Percentiles rank a stretch among this genome's conserved stretches.
Conservation (phyloP, 2,797 vertebrate genomes). For the Periparus ater region DNA sequence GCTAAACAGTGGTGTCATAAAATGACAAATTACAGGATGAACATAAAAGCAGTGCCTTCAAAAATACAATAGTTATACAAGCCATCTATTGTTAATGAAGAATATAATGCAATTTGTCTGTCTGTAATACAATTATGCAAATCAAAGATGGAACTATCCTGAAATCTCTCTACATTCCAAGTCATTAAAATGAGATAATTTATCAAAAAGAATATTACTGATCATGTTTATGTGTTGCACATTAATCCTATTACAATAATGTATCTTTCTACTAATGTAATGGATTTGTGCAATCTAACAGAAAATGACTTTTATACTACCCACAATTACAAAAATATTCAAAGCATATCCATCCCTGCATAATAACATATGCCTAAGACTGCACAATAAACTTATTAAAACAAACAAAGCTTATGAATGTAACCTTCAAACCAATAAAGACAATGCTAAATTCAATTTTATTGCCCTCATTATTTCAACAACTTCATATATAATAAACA, state of each 20-base stretch:
- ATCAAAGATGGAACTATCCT: conserved; percentile 81
- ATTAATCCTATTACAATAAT: conserved; percentile 96
- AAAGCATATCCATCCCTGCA: conserved; percentile 83
- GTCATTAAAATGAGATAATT: conserved; percentile 92
- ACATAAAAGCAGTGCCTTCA: conserved; percentile 75
- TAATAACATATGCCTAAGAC: conserved; percentile 85
- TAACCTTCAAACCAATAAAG: conserved; percentile 86
- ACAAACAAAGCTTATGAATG: conserved; percentile 80
- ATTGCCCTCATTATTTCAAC: conserved; percentile 81
- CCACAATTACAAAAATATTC: conserved; percentile 94
- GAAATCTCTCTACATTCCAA: conserved; percentile 82
- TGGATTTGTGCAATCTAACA: conserved; percentile 99
- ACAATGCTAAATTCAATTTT: conserved; percentile 87
- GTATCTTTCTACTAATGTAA: conserved; percentile 89
- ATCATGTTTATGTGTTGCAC: conserved; percentile 86
- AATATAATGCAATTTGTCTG: conserved; percentile 84
- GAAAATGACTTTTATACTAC: conserved; percentile 98
- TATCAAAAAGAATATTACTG: conserved; percentile 90
- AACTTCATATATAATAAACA: conserved; percentile 69
- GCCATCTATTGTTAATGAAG: conserved; percentile 83
- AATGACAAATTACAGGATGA: conserved; percentile 81
- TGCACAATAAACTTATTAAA: conserved; percentile 88
- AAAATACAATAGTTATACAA: conserved; percentile 82
- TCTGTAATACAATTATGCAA: conserved; percentile 86
- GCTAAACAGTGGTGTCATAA: conserved; percentile 69